Evolutionary conservation across 2,113 vertebrate species (phyloP), one percentile per base, ranked within the genome.

Genomic region (Mustela nigripes): DNA sequence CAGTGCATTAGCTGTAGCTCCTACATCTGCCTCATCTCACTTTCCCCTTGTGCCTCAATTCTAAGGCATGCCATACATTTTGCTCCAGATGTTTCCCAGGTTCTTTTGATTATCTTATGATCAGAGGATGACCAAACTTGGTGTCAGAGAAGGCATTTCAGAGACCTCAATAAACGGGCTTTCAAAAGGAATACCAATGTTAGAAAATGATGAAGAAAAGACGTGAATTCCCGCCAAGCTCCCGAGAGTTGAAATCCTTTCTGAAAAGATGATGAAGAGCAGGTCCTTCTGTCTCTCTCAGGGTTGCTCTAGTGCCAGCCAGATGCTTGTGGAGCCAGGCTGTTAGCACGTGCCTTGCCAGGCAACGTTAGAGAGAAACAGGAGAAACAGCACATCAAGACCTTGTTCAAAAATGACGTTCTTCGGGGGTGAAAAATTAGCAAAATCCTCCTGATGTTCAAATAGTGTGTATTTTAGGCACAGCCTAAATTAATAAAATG

Each of bases 41-140:
- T 42, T 71, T 98, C 84, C 11, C 87, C 62, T 50, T 96, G 94
- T 33, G 28, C 81, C 5, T 89, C 93, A 91, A 74, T 88, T 78
- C 22, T 79, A 95, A 22, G 21, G 21, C 87, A 36, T 60, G 5
- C 82, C 39, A 53, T n/a, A 8, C 74, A 94, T 97, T 93, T 95
- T 22, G n/a, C 58, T 88, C 90, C 82, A 94, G 92, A 97, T 31
- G 8, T 15, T 90, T 78, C 86, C 8, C 94, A 94, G 96, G 97
- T 97, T 92, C 67, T 96, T 88, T 80, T 95, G 22, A 95, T 91
- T 96, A 91, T 69, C 31, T 65, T 65, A 45, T 65, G 58, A 83
- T 91, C 53, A 93, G 62, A 98, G 24, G 92, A 93, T 82, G 94
- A 71, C 97, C 84, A 76, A 85, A 80, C 21, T 97, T 97, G 89